A percentile compares a stretch with the other conserved stretches of the same genome.
Conservation (phyloP, 1,140 invertebrate species). For the Adoxophyes honmai region DNA sequence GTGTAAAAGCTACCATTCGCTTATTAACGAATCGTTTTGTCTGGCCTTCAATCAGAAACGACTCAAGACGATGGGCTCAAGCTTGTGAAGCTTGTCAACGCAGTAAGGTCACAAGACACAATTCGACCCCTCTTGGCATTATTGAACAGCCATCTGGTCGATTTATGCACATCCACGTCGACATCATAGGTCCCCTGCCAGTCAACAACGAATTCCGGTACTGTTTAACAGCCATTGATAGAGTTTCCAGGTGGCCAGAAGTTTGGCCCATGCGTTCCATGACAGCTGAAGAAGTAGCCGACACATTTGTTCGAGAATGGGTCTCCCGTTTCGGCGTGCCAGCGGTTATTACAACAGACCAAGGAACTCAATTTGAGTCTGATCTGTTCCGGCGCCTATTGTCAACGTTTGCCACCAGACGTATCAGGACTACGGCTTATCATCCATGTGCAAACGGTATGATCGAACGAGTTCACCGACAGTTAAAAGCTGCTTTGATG, state of each 20-base stretch:
- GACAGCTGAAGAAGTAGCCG: conserved; percentile 25
- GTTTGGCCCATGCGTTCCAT: conserved; percentile 33
- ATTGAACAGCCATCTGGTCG: background rate
- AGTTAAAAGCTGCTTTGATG: conserved; percentile 40
- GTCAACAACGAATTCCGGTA: conserved; percentile 25
- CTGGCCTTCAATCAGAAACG: too few species aligned
- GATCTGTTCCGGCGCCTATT: conserved; percentile 28
- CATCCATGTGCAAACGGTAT: conserved; percentile 35
- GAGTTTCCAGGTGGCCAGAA: conserved; percentile 41
- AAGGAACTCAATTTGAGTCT: conserved; percentile 53
- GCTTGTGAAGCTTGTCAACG: too few species aligned
- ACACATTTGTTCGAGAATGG: conserved; percentile 33
- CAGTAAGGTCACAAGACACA: too few species aligned
- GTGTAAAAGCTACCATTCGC: background rate
- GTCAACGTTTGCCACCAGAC: conserved; percentile 16
- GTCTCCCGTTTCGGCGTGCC: conserved; percentile 51
- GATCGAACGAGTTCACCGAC: conserved; percentile 40
- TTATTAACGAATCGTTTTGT: too few species aligned
- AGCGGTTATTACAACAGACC: conserved; percentile 52
- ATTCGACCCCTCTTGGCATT: background rate
- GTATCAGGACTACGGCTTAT: conserved; percentile 36
- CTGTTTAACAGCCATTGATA: conserved; percentile 34
- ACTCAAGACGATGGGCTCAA: too few species aligned
- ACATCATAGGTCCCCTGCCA: conserved; percentile 42
- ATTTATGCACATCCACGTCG: conserved; percentile 28